Evolutionary conservation across 2,888 invertebrate genomes (phyloP).

Genomic region (Eumerus sabulonum): DNA sequence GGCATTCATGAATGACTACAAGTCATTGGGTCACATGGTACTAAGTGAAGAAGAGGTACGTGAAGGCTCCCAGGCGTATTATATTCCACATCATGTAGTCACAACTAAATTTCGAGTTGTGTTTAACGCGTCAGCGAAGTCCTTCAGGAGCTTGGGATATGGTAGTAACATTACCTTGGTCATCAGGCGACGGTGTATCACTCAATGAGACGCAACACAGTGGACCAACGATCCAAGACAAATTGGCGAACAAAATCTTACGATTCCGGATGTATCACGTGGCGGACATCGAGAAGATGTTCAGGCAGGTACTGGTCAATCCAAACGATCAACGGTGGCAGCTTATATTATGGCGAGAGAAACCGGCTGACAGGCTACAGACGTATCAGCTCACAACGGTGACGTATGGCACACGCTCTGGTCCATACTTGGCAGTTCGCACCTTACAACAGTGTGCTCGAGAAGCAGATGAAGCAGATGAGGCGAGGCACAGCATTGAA

Average conservation of each 20-base stretch:
- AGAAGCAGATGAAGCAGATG: slow-evolving; percentile 17
- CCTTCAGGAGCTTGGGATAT: no score
- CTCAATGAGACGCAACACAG: slow-evolving; percentile 6
- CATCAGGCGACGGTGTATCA: slow-evolving; percentile 11
- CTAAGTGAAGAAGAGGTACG: background rate
- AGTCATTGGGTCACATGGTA: background rate
- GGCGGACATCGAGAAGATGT: slow-evolving; percentile 37
- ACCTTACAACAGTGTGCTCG: slow-evolving; percentile 25
- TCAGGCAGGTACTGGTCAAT: slow-evolving; percentile 21
- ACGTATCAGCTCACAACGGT: slow-evolving; percentile 26
- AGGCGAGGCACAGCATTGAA: slow-evolving; percentile 29
- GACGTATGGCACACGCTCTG: slow-evolving; percentile 38
- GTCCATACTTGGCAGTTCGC: slow-evolving; percentile 21
- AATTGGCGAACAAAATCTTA: slow-evolving; percentile 18
- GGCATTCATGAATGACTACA: background rate
- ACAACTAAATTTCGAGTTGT: slow-evolving; percentile 46
- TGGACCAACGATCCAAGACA: slow-evolving; percentile 23
- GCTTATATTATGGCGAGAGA: slow-evolving; percentile 31
- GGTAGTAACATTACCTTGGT: no score
- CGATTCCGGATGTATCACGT: slow-evolving; percentile 24
- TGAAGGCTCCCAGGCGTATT: slow-evolving; percentile 12
- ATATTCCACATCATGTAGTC: slow-evolving; percentile 50
- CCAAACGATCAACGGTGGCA: slow-evolving; percentile 21
- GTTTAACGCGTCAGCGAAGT: slow-evolving; percentile 33
- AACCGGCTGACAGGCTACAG: slow-evolving; percentile 8